Conservation (phyloP, 2,888 invertebrate genomes). For the Galerucella calmariensis region DNA sequence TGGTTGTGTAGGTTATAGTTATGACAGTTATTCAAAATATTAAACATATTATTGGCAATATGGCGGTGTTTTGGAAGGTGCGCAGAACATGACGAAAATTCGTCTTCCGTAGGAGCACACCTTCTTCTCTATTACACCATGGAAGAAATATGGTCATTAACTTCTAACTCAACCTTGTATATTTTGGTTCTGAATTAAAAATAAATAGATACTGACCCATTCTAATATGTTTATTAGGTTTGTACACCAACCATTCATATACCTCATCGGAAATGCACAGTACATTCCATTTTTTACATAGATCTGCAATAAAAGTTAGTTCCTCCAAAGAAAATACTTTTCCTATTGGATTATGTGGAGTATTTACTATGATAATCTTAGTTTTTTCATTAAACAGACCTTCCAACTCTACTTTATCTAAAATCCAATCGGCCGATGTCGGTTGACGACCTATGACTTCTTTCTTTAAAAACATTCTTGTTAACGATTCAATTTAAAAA, state of each 20-base stretch:
- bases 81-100: too few species aligned
- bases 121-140: too few species aligned
- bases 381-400: constrained; percentile 87
- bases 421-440: constrained; percentile 87
- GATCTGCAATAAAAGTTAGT: constrained; percentile 80
- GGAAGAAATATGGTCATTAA: too few species aligned
- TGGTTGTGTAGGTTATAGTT: too few species aligned
- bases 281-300: constrained; percentile 93
- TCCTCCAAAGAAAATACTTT: constrained; percentile 84
- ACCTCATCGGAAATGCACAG: constrained; percentile 96
- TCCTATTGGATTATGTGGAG: constrained; percentile 97
- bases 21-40: too few species aligned
- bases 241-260: constrained; percentile 96
- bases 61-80: too few species aligned
- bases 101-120: too few species aligned
- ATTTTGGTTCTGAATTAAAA: background rate
- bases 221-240: constrained; percentile 84
- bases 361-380: constrained; percentile 95
- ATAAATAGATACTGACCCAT: constrained; percentile 74
- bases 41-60: too few species aligned
- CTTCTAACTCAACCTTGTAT: too few species aligned
- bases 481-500: too few species aligned
- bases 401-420: constrained; percentile 84
- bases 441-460: constrained; percentile 60
- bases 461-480: constrained; percentile 38